These are phyloP conservation scores for Lepilemur septentrionalis DNA, from an alignment of 2,797 vertebrate genomes.

Conservation along the genomic window DNA sequence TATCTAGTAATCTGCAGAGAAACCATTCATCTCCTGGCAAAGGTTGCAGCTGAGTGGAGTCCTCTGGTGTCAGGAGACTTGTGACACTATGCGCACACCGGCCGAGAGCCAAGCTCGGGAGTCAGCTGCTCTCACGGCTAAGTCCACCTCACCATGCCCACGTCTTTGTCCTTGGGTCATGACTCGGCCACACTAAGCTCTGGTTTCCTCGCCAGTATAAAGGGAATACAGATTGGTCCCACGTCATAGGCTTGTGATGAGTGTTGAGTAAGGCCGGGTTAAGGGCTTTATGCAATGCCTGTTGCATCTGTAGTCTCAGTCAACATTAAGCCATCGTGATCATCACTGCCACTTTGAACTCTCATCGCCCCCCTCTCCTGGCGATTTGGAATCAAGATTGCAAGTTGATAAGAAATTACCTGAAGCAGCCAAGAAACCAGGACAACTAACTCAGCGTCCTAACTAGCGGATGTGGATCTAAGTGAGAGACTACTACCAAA, in stretches of 20 bases:
- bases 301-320: not conserved
- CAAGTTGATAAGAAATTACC: not conserved
- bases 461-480: not conserved
- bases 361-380: not conserved
- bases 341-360: not conserved
- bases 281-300: not conserved
- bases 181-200: not conserved
- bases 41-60: not conserved
- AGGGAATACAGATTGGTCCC: not conserved
- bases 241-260: not conserved
- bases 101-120: not conserved
- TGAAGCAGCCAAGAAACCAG: not conserved
- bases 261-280: not conserved
- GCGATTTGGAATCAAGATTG: not conserved
- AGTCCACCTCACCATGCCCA: rapidly evolving
- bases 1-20: not conserved
- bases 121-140: no score
- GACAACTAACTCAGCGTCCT: not conserved
- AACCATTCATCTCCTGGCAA: not conserved
- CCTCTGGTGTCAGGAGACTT: not conserved
- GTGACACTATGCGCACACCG: not conserved
- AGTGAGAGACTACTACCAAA: not conserved
- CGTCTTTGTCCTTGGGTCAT: not conserved
- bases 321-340: not conserved
- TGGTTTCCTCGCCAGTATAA: not conserved